These are phyloP conservation scores for Xylophagus ater DNA, from an alignment of 2,888 invertebrate genomes.

Conservation along the genomic window DNA sequence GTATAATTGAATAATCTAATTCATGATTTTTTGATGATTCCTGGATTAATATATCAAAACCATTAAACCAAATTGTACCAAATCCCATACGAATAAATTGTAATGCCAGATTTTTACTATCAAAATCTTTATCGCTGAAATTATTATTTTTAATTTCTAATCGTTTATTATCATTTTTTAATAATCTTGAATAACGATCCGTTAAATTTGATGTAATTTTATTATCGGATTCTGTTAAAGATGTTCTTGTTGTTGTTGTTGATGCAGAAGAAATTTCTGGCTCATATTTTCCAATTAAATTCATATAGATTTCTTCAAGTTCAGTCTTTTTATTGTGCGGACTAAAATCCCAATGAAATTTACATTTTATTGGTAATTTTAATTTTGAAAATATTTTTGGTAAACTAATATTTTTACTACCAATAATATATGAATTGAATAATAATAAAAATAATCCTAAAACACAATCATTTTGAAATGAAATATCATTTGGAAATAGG, in stretches of 20 bases:
- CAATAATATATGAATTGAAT: conserved; percentile 21
- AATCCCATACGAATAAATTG: conserved; percentile 19
- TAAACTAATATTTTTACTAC: conserved; percentile 20
- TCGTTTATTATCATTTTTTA: neutral
- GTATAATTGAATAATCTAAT: neutral
- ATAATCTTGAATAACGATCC: neutral
- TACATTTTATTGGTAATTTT: conserved; percentile 25
- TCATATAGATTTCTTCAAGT: conserved; percentile 13
- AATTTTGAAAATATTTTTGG: conserved; percentile 22
- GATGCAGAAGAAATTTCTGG: neutral
- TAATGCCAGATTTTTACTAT: conserved; percentile 6
- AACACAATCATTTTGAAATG: conserved; percentile 26
- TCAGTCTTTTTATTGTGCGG: conserved; percentile 2
- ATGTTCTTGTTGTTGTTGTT: neutral
- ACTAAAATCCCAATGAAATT: conserved; percentile 15
- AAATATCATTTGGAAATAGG: conserved; percentile 24
- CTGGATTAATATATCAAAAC: conserved; percentile 12
- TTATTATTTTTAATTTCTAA: neutral
- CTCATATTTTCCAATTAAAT: neutral
- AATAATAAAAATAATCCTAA: conserved; percentile 28
- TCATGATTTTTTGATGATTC: conserved; percentile 1
- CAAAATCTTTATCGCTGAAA: neutral
- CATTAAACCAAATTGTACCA: conserved; percentile 19
- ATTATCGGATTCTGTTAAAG: neutral
- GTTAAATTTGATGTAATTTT: too few species aligned